Evolutionary conservation across 2,797 vertebrate species (phyloP), one percentile per base, ranked within the genome.

Genomic region (Micromesistius poutassou): DNA sequence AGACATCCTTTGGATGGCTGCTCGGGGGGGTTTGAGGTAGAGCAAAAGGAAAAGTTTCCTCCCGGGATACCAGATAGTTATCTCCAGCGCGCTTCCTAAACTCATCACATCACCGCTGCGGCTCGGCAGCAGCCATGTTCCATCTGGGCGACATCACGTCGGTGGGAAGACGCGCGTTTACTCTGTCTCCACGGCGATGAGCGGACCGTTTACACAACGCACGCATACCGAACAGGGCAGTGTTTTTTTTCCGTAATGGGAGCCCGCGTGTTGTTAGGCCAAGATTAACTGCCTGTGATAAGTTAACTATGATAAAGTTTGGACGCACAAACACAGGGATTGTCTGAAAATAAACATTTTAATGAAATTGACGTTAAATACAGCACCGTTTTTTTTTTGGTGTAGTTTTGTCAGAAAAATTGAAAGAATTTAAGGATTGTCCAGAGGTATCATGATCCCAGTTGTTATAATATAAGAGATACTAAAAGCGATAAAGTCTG

Each of bases 111-210:
- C 81, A 46, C 81, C 74, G 85, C 77, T 14, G 28, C 3, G 68
- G 68, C 19, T 71, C 80, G 79, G 77, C 72, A 30, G 66, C 74
- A 74, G 2, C 79, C 77, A 73, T 85, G 35, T 81, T 87, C 78
- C 86, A 83, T 89, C 84, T 89, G 88, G 80, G 82, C 73, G 79
- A 73, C 83, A 76, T 91, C 87, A 82, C 68, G 38, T 55, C 55
- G 76, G 28, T 62, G 73, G 74, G 55, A 86, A 81, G 46, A 66
- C 6, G 38, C 1, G 1, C 1, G 86, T 84, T 90, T 86, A 82
- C 66, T 84, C 74, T 76, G 80, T 86, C 81, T 79, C 84, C 72
- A 74, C 75, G 81, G 80, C 77, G 72, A 62, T 74, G 74, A 76
- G 79, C 33, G 5, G 77, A 71, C 71, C 66, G 86, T 87, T 87